Base-by-base conservation (phyloP, 2,797 vertebrate genomes). In the Astyanax mexicanus region DNA sequence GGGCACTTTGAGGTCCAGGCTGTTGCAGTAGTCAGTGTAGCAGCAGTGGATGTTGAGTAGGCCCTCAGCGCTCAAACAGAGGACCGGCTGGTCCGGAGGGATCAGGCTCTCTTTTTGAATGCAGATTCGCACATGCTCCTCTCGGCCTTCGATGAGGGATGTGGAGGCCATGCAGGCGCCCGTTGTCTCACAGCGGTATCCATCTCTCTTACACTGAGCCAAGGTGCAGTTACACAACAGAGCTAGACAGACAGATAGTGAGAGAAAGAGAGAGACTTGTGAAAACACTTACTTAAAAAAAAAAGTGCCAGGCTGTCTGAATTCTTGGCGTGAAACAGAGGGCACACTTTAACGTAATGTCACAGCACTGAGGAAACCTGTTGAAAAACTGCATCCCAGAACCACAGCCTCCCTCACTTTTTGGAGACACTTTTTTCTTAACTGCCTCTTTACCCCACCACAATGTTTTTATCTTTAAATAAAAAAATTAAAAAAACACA, bases 21-120 rank as follows among this genome's bases (percentile, higher is more conserved):
- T 97, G 91, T 99, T 99, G 92, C 97, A 99, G 90, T 94, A 98
- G 89, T 99, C 94, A 0, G 92, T 93, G 84, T 97, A 96, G 92
- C 97, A 99, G 93, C 97, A 99, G 88, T 96, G 94, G 6, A 93
- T 98, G 54, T 96, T 97, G 7, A 96, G 91, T n/a, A 95, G 89
- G 37, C 96, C 95, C 84, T 96, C 94, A 0, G 95, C 95, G 25
- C 96, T 94, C 77, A 93, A 93, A 72, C 97, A 99, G 72, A 94
- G 96, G 89, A 99, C 95, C 3, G 97, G 97, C 35, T 96, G 95
- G 61, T 96, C 96, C 0, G 92, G 95, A 7, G 96, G 96, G 62
- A 94, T 90, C 19, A 99, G 80, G 2, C 96, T 92, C 6, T 91
- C 94, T 32, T 88, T 88, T 0, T 94, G 91, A 81, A 99, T 97